A percentile compares a stretch with the other conserved stretches of the same genome.
Evolutionary conservation across 2,888 invertebrate genomes (phyloP).

Genomic region (Lacanobia oleracea): DNA sequence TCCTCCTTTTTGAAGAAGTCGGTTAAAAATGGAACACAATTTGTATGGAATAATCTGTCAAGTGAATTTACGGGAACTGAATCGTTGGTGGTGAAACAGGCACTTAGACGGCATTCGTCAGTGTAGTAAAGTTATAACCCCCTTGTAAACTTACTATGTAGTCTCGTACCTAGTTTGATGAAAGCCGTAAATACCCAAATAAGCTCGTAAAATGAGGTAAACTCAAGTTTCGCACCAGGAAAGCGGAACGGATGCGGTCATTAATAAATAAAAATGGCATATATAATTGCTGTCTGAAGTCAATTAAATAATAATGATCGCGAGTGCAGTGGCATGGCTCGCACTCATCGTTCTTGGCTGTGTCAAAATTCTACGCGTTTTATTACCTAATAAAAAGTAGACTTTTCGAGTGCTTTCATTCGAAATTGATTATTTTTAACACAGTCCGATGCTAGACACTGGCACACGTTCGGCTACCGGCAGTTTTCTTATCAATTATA

Average conservation of each 20-base stretch:
- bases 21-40: too few species aligned
- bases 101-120: not conserved
- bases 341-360: not conserved
- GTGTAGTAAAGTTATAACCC: constrained; percentile 16
- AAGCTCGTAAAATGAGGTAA: constrained; percentile 13
- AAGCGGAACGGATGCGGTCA: constrained; percentile 45
- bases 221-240: constrained; percentile 18
- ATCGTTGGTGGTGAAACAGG: too few species aligned
- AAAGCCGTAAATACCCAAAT: constrained; percentile 22
- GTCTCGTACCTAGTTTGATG: not conserved
- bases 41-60: too few species aligned
- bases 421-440: not conserved
- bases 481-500: not conserved
- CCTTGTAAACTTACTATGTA: constrained; percentile 2
- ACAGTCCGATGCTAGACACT: not conserved
- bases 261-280: constrained; percentile 26
- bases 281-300: constrained; percentile 11
- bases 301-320: constrained; percentile 8
- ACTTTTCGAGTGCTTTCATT: constrained; percentile 1
- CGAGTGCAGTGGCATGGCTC: not conserved
- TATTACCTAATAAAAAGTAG: not conserved
- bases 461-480: not conserved
- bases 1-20: too few species aligned
- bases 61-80: too few species aligned
- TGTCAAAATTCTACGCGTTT: constrained; percentile 6